Conservation (phyloP, 2,113 vertebrate genomes). For the Canis aureus region DNA sequence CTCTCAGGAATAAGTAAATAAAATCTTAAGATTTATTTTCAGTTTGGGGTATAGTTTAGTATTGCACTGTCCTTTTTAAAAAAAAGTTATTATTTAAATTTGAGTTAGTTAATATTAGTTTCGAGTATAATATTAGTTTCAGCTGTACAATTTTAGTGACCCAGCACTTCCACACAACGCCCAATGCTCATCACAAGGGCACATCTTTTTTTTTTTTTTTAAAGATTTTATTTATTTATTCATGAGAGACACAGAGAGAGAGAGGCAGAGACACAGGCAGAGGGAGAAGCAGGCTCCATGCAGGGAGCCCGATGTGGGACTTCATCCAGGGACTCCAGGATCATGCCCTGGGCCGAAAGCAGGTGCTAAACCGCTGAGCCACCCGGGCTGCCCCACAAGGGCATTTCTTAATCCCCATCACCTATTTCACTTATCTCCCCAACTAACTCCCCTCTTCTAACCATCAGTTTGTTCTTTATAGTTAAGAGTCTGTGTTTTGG, state of each 20-base stretch:
- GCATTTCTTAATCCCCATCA: not conserved
- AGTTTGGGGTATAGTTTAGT: not conserved
- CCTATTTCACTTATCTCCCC: not conserved
- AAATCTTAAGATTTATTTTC: not conserved
- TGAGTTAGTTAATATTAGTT: not conserved
- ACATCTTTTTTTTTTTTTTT: no score
- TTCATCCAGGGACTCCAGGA: no score
- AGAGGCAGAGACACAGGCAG: no score
- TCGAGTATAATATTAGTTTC: not conserved
- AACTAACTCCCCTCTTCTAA: not conserved
- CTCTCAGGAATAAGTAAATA: not conserved
- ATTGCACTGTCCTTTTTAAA: not conserved
- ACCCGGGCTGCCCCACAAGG: not conserved
- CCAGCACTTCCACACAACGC: not conserved
- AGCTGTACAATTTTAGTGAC: not conserved
- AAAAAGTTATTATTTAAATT: not conserved
- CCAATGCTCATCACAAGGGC: not conserved
- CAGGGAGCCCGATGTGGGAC: no score
- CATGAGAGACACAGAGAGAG: no score
- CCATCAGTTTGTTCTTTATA: not conserved
- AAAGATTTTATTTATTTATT: no score
- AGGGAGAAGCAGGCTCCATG: no score
- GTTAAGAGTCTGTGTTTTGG: not conserved
- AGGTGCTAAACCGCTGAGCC: no score
- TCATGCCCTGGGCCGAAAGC: no score